A percentile compares a stretch with the other conserved stretches of the same genome.
Evolutionary conservation across 2,888 invertebrate species (phyloP).

Genomic region (Uloborus plumipes): DNA sequence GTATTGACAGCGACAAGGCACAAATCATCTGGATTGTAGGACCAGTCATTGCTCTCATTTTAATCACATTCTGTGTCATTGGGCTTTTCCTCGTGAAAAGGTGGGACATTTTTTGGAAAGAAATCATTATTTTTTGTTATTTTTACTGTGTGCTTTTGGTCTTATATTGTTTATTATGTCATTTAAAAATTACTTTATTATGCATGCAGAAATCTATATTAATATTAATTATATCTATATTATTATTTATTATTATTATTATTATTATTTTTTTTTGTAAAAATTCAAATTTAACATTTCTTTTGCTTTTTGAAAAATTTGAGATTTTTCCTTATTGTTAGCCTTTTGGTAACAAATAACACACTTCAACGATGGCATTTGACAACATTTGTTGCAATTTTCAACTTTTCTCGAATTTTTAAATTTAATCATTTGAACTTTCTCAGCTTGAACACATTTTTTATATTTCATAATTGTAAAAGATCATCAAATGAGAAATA

Average conservation of each 20-base stretch:
- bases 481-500: too few species aligned
- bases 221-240: too few species aligned
- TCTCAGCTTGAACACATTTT: too few species aligned
- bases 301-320: too few species aligned
- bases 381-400: background rate
- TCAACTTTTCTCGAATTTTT: too few species aligned
- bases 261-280: background rate
- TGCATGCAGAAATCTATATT: background rate
- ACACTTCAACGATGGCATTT: background rate
- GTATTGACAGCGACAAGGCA: slow-evolving; percentile 38
- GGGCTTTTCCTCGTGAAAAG: slow-evolving; percentile 55
- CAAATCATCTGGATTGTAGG: slow-evolving; percentile 59
- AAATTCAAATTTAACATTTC: too few species aligned
- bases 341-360: background rate
- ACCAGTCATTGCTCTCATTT: slow-evolving; percentile 53
- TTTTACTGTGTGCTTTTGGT: background rate
- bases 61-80: slow-evolving; percentile 50
- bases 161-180: background rate
- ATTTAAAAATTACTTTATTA: background rate
- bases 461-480: too few species aligned
- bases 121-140: background rate
- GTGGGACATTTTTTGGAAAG: slow-evolving; percentile 18
- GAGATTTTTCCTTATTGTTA: too few species aligned
- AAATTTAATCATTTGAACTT: too few species aligned
- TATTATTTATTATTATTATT: too few species aligned